phyloP scores from a whole-genome alignment of 2,888 invertebrate species.

The Imbricaverruca yamaguchii region DNA sequence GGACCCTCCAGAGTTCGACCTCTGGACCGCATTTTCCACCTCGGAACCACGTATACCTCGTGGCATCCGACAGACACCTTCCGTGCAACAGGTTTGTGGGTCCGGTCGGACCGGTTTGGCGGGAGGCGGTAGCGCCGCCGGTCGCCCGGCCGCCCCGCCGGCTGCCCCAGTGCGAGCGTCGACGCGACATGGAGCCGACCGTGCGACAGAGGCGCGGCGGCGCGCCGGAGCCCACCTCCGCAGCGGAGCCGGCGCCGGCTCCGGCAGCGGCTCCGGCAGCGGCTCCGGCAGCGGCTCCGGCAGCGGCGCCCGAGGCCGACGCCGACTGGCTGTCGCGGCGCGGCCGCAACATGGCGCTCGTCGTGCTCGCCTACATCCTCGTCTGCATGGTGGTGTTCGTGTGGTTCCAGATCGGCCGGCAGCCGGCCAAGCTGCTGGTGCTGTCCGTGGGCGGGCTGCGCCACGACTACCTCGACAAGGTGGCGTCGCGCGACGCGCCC shows the following conservation, averaged over 20 bases:
- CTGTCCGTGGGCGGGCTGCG: conserved; percentile 3
- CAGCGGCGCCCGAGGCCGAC: neutral
- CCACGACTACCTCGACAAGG: conserved; percentile 8
- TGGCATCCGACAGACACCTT: too few species aligned
- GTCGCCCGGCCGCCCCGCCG: neutral
- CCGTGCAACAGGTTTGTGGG: neutral
- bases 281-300: neutral
- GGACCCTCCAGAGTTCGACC: too few species aligned
- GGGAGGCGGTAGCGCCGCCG: neutral
- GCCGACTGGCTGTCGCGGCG: conserved; percentile 4
- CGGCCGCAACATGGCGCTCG: conserved; percentile 12
- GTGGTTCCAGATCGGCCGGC: conserved; percentile 14
- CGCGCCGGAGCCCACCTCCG: too few species aligned
- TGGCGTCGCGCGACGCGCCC: conserved; percentile 13
- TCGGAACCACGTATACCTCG: too few species aligned
- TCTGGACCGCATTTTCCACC: too few species aligned
- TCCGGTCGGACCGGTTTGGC: neutral
- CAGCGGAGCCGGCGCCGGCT: neutral
- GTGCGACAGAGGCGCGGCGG: conserved; percentile 3
- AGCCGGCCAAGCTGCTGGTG: conserved; percentile 18
- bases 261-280: neutral
- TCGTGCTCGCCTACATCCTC: neutral
- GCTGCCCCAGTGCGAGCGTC: neutral
- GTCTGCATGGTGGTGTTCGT: neutral
- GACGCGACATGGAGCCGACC: neutral